Evolutionary conservation across 2,797 vertebrate genomes (phyloP).

Genomic region (Acrossocheilus fasciatus): DNA sequence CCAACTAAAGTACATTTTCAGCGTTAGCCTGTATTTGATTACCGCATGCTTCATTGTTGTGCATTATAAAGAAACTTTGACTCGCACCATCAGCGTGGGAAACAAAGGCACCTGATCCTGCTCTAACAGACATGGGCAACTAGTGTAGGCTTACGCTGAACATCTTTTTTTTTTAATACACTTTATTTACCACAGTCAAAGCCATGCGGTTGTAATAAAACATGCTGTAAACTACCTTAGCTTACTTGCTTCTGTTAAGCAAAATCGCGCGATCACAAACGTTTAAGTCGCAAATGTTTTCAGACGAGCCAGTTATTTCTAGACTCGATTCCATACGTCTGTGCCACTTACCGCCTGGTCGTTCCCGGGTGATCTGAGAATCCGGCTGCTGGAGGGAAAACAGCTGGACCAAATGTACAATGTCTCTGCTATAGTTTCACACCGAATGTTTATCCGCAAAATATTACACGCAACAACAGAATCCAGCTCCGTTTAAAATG

Average conservation of each 20-base stretch:
- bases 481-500: neutral
- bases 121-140: neutral
- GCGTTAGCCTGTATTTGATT: neutral
- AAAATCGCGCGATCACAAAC: neutral
- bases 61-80: conserved; percentile 2
- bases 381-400: neutral
- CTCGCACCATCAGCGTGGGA: conserved; percentile 40
- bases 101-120: conserved; percentile 37
- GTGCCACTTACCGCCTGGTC: conserved; percentile 15
- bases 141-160: conserved; percentile 3
- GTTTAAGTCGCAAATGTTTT: neutral
- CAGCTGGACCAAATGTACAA: neutral
- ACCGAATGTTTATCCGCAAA: neutral
- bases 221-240: neutral
- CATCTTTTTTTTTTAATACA: neutral
- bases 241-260: neutral
- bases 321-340: neutral
- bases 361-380: conserved; percentile 14
- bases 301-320: neutral
- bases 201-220: neutral
- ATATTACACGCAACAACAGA: neutral
- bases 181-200: neutral
- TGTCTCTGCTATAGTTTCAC: neutral
- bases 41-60: neutral
- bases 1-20: neutral